Evolutionary conservation across 2,888 invertebrate species (phyloP), one percentile per base, ranked within the genome.

Genomic region (Yponomeuta evonymella): DNA sequence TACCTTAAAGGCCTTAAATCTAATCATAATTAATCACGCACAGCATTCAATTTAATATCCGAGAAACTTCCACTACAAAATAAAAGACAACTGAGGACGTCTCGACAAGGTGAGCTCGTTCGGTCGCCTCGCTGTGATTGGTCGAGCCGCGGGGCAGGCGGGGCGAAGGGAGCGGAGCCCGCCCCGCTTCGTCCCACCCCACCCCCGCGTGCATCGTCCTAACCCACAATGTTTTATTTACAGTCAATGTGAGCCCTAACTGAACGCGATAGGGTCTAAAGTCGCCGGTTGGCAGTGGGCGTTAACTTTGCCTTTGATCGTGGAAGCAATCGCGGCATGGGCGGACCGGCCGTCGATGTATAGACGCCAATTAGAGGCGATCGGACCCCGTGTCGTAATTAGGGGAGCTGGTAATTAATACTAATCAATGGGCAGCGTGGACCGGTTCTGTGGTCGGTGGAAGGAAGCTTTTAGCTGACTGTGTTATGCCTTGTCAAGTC

Each of bases 291-390:
- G 70, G 72, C 75, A 70, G 72, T 78, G 80, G 80, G 79, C 75
- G 73, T 77, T 68, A 62, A 79, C 77, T 74, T 77, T 89, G 83
- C 88, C 76, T 77, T 77, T 75, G 78, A 79, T 81, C 84, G 88
- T 88, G 88, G 88, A 85, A 82, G 82, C 88, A 88, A 89, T 88
- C 85, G 84, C 81, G 86, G 88, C 90, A 91, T 91, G 90, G 91
- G 91, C 91, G 91, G 89, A 90, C 84, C 90, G 84, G 81, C 82
- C 77, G 82, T 81, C 79, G 82, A 83, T 83, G 83, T 83, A 84
- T 80, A 84, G 88, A 89, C 86, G 86, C 88, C 91, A 91, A 91
- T 91, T 91, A 91, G 85, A 83, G 81, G 76, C 79, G 84, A 88
- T 87, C 84, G 83, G 81, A 83, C 81, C 82, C 78, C 76, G 75